Percentiles rank a stretch among this genome's conserved stretches.
These are phyloP conservation scores for Leptinotarsa texana DNA, from an alignment of 1,140 invertebrate genomes.

Conservation along the genomic window DNA sequence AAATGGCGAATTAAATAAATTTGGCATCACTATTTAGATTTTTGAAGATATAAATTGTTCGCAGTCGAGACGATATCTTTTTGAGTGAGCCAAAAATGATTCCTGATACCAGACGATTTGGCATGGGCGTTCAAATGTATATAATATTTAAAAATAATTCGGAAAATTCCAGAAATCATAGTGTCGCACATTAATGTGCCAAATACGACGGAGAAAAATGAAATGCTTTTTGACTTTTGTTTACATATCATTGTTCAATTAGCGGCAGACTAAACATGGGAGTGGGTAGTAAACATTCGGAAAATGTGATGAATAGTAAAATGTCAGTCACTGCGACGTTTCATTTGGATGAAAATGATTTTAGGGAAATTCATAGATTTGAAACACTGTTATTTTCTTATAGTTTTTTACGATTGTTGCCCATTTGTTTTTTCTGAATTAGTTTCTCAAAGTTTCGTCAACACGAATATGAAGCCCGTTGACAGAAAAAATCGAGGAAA, in stretches of 20 bases:
- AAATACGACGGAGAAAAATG: neutral
- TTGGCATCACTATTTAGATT: neutral
- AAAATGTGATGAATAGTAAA: too few species aligned
- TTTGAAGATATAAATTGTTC: neutral
- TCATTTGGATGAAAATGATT: too few species aligned
- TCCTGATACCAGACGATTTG: neutral
- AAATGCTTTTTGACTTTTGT: neutral
- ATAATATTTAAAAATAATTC: conserved; percentile 6
- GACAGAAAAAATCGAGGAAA: too few species aligned
- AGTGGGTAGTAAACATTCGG: too few species aligned
- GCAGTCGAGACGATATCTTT: neutral
- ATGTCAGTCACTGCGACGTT: too few species aligned
- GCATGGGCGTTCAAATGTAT: neutral
- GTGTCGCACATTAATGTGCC: neutral
- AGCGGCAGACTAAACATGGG: neutral
- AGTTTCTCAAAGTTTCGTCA: too few species aligned
- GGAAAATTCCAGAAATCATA: neutral
- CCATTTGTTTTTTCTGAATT: too few species aligned
- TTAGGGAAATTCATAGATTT: too few species aligned
- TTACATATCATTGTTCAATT: neutral
- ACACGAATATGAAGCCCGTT: too few species aligned
- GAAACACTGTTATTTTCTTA: too few species aligned
- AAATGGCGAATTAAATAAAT: neutral
- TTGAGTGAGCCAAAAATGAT: neutral
- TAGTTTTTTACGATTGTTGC: too few species aligned